phyloP scores from a whole-genome alignment of 2,113 vertebrate genomes.

The Struthio camelus region DNA sequence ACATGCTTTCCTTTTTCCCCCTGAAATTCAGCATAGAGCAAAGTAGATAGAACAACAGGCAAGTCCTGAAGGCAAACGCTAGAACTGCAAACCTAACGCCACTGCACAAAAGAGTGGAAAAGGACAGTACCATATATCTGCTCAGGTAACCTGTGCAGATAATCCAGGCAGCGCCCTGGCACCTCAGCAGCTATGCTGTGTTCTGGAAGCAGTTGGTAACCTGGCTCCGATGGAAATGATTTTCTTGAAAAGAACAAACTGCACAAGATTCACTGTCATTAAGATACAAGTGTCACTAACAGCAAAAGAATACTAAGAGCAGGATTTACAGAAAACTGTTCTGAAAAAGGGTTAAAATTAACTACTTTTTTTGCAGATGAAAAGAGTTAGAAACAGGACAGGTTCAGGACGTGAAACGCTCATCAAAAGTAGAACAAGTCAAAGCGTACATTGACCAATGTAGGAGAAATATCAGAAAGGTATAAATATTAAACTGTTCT shows the following conservation, averaged over 20 bases:
- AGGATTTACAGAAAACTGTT: neutral
- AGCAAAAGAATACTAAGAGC: neutral
- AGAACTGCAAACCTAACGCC: neutral
- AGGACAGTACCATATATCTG: neutral
- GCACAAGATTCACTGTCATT: neutral
- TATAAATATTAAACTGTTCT: neutral
- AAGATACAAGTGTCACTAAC: neutral
- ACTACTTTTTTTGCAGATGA: neutral
- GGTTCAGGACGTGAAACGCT: neutral
- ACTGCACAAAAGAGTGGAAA: neutral
- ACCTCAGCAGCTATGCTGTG: neutral
- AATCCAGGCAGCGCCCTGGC: neutral
- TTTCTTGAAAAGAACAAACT: neutral
- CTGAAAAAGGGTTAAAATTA: neutral
- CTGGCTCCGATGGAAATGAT: neutral
- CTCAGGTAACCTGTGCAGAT: neutral
- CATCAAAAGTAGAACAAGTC: neutral
- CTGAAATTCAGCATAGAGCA: fast-evolving
- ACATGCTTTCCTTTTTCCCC: fast-evolving
- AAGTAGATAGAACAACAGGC: neutral
- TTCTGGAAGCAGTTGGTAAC: neutral
- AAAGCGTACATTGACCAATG: too few species aligned
- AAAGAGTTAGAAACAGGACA: neutral
- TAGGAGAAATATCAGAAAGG: neutral
- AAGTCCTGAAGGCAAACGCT: neutral